These are phyloP conservation scores for Ophioninae sp. DNA, from an alignment of 2,888 invertebrate species.

Conservation along the genomic window DNA sequence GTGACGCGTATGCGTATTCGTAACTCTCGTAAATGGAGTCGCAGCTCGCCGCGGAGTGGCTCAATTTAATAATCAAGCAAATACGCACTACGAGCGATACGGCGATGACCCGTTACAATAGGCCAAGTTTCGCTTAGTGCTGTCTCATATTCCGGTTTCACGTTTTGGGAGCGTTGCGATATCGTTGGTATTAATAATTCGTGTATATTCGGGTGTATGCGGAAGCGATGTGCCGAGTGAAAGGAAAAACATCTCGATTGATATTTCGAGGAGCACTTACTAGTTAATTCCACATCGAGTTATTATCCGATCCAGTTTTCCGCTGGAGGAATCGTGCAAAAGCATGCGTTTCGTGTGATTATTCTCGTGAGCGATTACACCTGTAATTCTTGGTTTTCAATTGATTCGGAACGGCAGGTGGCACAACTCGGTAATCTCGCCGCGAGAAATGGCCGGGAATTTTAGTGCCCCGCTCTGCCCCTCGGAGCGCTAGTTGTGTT, in stretches of 20 bases:
- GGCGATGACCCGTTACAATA: not conserved
- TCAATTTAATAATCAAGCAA: slow-evolving; percentile 58
- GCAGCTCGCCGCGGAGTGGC: slow-evolving; percentile 36
- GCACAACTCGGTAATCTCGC: no score
- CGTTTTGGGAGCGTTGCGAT: slow-evolving; percentile 13
- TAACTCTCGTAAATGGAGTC: slow-evolving; percentile 12
- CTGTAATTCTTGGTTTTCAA: slow-evolving; percentile 30
- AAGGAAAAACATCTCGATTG: not conserved
- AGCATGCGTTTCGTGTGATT: slow-evolving; percentile 12
- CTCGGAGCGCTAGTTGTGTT: no score
- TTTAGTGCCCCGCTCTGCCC: no score
- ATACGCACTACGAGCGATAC: slow-evolving; percentile 12
- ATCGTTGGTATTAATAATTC: slow-evolving; percentile 18
- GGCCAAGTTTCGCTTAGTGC: slow-evolving; percentile 1
- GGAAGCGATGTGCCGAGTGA: not conserved
- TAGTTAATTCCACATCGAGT: not conserved
- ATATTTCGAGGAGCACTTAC: slow-evolving; percentile 19
- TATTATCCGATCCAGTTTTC: not conserved
- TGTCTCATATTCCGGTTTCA: slow-evolving; percentile 10
- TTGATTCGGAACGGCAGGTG: not conserved
- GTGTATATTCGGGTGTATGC: not conserved
- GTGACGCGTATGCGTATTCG: not conserved
- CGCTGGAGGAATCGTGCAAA: not conserved
- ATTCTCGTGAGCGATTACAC: slow-evolving; percentile 19
- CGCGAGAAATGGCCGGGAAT: no score